Evolutionary conservation across 2,113 vertebrate genomes (phyloP).

Genomic region (Marmota flaviventris): DNA sequence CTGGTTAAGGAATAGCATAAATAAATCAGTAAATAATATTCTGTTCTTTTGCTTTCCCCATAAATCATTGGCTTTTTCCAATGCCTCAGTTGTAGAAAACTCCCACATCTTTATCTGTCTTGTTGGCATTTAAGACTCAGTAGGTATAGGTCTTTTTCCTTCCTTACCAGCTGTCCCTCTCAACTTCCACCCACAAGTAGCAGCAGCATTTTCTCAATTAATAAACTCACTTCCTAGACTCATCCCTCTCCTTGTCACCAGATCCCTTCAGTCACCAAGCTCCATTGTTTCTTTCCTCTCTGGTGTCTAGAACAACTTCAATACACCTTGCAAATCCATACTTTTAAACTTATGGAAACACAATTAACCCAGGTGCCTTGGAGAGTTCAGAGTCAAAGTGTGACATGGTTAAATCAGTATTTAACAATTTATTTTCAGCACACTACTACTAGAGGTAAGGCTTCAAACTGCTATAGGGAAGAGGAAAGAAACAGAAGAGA

Average conservation of each 20-base stretch:
- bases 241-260: not conserved
- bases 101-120: not conserved
- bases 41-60: not conserved
- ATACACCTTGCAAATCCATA: not conserved
- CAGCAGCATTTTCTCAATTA: not conserved
- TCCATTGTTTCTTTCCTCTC: not conserved
- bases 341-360: slow-evolving; percentile 20
- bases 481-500: no score
- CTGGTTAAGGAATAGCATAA: not conserved
- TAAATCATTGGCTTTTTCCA: not conserved
- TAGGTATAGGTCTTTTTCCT: not conserved
- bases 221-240: not conserved
- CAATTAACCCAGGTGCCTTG: not conserved
- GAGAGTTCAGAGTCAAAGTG: not conserved
- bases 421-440: slow-evolving; percentile 22
- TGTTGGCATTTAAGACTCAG: not conserved
- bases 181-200: not conserved
- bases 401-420: not conserved
- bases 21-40: not conserved
- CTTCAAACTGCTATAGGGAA: not conserved
- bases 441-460: not conserved
- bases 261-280: not conserved
- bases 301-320: not conserved
- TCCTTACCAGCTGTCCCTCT: not conserved
- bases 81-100: not conserved